phyloP scores from a whole-genome alignment of 1,140 invertebrate genomes.

The Rhynchophorus ferrugineus region DNA sequence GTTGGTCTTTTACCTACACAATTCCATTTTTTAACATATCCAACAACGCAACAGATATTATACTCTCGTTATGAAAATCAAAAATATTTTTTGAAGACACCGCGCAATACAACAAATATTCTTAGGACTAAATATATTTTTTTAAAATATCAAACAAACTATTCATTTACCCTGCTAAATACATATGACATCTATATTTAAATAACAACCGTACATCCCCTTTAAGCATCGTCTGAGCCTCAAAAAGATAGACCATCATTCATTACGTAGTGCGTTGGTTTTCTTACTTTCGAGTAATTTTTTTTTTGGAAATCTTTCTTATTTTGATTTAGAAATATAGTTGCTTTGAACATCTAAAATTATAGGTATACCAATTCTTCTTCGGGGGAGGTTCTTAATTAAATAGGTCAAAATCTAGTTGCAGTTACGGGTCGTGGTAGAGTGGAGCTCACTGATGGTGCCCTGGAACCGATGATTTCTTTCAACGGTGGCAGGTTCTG shows the following conservation, averaged over 20 bases:
- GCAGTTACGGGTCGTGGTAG: constrained; percentile 37
- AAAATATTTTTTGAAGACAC: too few species aligned
- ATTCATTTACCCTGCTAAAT: not conserved
- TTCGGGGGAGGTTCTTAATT: constrained; percentile 25
- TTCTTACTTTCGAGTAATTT: not conserved
- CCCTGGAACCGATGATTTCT: constrained; percentile 30
- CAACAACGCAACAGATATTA: too few species aligned
- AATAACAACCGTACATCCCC: not conserved
- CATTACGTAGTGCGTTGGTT: too few species aligned
- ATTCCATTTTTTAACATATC: too few species aligned
- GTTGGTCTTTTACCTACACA: too few species aligned
- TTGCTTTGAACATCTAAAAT: constrained; percentile 12
- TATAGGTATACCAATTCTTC: constrained; percentile 34
- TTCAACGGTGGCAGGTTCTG: constrained; percentile 35
- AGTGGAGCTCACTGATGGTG: constrained; percentile 33
- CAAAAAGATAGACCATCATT: too few species aligned
- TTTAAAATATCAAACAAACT: not conserved
- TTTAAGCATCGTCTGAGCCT: too few species aligned
- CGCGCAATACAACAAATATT: too few species aligned
- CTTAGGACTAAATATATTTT: too few species aligned
- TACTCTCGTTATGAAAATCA: too few species aligned
- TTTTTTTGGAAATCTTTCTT: not conserved
- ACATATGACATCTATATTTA: not conserved
- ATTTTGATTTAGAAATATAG: not conserved
- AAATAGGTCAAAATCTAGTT: constrained; percentile 40